Conservation (phyloP, 2,888 invertebrate genomes). For the Arenicola marina region DNA sequence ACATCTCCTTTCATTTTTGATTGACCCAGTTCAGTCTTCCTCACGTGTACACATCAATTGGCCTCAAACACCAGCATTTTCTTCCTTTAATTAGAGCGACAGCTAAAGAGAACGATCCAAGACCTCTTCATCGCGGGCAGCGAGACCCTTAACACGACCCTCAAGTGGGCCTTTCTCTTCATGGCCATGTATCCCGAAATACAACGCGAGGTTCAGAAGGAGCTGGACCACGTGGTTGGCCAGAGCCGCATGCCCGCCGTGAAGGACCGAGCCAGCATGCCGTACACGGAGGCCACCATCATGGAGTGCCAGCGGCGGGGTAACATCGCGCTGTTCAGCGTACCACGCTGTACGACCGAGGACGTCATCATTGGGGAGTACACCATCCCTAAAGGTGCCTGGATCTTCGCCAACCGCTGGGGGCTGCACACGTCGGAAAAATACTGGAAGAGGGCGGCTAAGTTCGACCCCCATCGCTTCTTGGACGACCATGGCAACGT, state of each 20-base stretch:
- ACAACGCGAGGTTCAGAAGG: slow-evolving; percentile 18
- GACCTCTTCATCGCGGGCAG: slow-evolving; percentile 38
- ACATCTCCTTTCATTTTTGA: too few relatives aligned
- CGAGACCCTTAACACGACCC: slow-evolving; percentile 33
- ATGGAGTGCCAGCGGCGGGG: slow-evolving; percentile 35
- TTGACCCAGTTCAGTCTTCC: too few relatives aligned
- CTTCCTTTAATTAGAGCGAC: slow-evolving; percentile 30
- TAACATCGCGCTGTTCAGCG: slow-evolving; percentile 34
- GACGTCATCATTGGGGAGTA: slow-evolving; percentile 28
- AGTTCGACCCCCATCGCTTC: slow-evolving; percentile 29
- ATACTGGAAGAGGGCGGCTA: slow-evolving; percentile 28
- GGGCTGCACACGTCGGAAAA: slow-evolving; percentile 22
- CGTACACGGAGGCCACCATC: slow-evolving; percentile 30
- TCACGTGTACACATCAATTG: too few relatives aligned
- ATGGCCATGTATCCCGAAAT: slow-evolving; percentile 30
- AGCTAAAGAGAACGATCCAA: slow-evolving; percentile 30
- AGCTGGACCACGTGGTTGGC: slow-evolving; percentile 31
- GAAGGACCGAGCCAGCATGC: slow-evolving; percentile 27
- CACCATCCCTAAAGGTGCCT: slow-evolving; percentile 32
- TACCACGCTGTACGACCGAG: slow-evolving; percentile 25
- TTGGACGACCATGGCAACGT: slow-evolving; percentile 21
- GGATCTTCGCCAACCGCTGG: slow-evolving; percentile 35
- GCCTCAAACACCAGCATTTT: too few relatives aligned
- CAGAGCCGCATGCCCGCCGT: slow-evolving; percentile 22
- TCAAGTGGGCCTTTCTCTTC: slow-evolving; percentile 35